A percentile compares a stretch with the other conserved stretches of the same genome.
These are phyloP conservation scores for Eupithecia dodoneata DNA, from an alignment of 2,888 invertebrate species.

Conservation along the genomic window DNA sequence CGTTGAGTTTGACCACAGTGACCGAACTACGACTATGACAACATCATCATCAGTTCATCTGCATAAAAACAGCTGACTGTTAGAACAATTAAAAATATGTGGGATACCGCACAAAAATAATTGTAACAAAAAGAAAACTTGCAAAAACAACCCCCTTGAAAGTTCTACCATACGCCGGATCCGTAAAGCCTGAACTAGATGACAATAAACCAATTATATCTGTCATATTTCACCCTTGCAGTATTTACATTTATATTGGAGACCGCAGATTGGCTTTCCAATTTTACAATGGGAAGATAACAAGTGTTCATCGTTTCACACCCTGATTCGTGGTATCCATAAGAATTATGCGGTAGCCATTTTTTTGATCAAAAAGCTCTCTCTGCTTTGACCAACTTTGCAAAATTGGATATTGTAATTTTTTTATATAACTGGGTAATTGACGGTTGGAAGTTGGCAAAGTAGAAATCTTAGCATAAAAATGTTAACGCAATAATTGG, in stretches of 20 bases:
- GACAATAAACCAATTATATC: slow-evolving; percentile 83
- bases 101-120: neutral
- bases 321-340: neutral
- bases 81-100: no score
- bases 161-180: slow-evolving; percentile 62
- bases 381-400: neutral
- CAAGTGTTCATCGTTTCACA: slow-evolving; percentile 4
- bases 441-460: no score
- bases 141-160: slow-evolving; percentile 21
- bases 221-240: slow-evolving; percentile 77
- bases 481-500: no score
- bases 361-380: neutral
- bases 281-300: slow-evolving; percentile 32
- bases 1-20: neutral
- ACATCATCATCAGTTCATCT: no score
- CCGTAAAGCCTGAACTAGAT: slow-evolving; percentile 57
- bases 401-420: neutral
- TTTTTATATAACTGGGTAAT: no score
- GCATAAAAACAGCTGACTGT: no score
- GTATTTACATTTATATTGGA: slow-evolving; percentile 84
- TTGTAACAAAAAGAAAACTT: neutral
- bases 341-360: neutral
- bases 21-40: no score
- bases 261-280: slow-evolving; percentile 58
- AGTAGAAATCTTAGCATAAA: no score